Percentiles rank a stretch among this genome's conserved stretches.
Evolutionary conservation across 1,140 invertebrate species (phyloP).

Genomic region (Calephelis virginiensis): DNA sequence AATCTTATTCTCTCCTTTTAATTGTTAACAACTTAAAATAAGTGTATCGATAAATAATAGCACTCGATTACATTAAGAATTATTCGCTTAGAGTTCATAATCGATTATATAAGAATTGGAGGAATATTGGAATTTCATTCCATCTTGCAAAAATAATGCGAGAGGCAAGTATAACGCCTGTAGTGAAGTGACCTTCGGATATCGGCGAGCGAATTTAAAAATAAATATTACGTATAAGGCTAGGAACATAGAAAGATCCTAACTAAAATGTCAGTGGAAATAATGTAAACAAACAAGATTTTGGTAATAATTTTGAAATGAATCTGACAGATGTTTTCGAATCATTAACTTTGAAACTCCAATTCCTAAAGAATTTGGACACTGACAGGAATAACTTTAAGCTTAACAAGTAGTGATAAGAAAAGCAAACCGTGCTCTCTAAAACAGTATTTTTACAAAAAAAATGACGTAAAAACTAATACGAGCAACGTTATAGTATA

Average conservation of each 20-base stretch:
- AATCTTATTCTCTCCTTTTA: slow-evolving; percentile 76
- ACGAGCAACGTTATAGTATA: slow-evolving; percentile 58
- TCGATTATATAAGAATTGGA: slow-evolving; percentile 21
- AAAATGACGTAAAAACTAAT: slow-evolving; percentile 53
- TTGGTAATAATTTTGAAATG: slow-evolving; percentile 2
- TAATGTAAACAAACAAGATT: slow-evolving; percentile 28
- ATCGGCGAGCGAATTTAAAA: slow-evolving; percentile 38
- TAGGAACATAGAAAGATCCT: slow-evolving; percentile 62
- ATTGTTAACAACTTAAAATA: slow-evolving; percentile 68
- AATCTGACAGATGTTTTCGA: slow-evolving; percentile 13
- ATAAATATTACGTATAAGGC: slow-evolving; percentile 56
- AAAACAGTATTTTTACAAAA: slow-evolving; percentile 65
- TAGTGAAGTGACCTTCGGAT: slow-evolving; percentile 28
- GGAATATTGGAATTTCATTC: slow-evolving; percentile 47
- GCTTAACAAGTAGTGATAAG: slow-evolving; percentile 67
- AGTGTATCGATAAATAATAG: slow-evolving; percentile 42
- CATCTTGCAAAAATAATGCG: slow-evolving; percentile 32
- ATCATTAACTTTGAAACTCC: background rate
- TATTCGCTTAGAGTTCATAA: slow-evolving; percentile 23
- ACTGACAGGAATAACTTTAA: slow-evolving; percentile 45
- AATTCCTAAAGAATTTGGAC: slow-evolving; percentile 14
- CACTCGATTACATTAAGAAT: slow-evolving; percentile 42
- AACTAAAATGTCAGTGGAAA: slow-evolving; percentile 46
- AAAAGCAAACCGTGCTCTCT: slow-evolving; percentile 77
- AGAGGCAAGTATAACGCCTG: slow-evolving; percentile 30